These are phyloP conservation scores for Falcunculus frontatus DNA, from an alignment of 2,113 vertebrate species.

Conservation along the genomic window DNA sequence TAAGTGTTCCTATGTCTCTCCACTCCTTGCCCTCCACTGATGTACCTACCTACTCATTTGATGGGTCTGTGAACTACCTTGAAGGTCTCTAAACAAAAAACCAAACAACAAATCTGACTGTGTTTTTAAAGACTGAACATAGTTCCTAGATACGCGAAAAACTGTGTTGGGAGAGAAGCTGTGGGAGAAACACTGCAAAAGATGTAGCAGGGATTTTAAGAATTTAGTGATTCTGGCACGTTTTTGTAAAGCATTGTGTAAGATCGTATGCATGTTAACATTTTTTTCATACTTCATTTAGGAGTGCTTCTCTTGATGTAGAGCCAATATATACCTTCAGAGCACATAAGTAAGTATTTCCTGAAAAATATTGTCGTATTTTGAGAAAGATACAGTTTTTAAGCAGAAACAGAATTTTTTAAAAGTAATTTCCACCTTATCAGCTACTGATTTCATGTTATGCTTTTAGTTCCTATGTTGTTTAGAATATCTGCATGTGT, in stretches of 20 bases:
- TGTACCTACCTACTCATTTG: background rate
- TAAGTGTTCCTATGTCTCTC: too few species aligned
- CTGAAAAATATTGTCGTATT: background rate
- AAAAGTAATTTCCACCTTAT: background rate
- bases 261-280: background rate
- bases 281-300: constrained; percentile 65
- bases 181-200: background rate
- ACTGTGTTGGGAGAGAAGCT: background rate
- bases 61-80: background rate
- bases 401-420: background rate
- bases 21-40: background rate
- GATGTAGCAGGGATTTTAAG: background rate
- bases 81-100: background rate
- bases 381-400: background rate
- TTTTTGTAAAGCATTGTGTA: background rate
- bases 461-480: background rate
- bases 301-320: constrained; percentile 94
- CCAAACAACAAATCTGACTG: fast-evolving
- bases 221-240: background rate
- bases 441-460: background rate
- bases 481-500: background rate
- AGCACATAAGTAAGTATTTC: constrained; percentile 88
- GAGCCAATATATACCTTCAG: constrained; percentile 99
- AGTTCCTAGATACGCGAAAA: background rate
- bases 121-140: background rate